Evolutionary conservation across 2,113 vertebrate species (phyloP).

Genomic region (Gambusia holbrooki): DNA sequence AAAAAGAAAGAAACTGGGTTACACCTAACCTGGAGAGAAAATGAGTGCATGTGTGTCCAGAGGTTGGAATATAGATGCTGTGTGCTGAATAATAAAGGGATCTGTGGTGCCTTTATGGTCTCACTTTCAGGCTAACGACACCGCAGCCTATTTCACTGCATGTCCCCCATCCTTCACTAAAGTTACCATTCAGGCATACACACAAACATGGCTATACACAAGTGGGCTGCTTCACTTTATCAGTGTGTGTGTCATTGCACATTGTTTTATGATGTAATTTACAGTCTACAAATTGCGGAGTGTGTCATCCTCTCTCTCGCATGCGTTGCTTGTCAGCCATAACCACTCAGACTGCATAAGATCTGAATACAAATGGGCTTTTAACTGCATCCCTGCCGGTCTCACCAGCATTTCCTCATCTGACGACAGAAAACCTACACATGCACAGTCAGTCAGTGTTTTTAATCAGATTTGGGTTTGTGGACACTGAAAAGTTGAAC

Average conservation of each 20-base stretch:
- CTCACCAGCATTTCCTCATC: conserved; percentile 16
- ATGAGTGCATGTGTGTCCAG: not conserved
- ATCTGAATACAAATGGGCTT: conserved; percentile 68
- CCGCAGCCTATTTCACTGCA: conserved; percentile 21
- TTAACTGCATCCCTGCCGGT: conserved; percentile 30
- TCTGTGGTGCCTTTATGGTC: conserved; percentile 53
- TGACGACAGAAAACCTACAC: conserved; percentile 14
- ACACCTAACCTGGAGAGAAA: not conserved
- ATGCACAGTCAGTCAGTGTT: conserved; percentile 8
- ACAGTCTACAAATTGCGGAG: conserved; percentile 39
- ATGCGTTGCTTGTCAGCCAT: conserved; percentile 56
- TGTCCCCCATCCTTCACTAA: conserved; percentile 31
- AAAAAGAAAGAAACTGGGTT: not conserved
- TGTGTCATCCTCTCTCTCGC: conserved; percentile 26
- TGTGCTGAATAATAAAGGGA: conserved; percentile 55
- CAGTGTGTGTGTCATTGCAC: conserved; percentile 41
- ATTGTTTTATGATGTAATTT: conserved; percentile 63
- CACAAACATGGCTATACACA: conserved; percentile 20
- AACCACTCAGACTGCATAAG: conserved; percentile 31
- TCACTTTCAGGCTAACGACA: conserved; percentile 27
- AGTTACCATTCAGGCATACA: conserved; percentile 32
- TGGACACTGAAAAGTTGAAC: conserved; percentile 13
- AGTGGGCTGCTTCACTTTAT: conserved; percentile 24
- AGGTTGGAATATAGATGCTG: conserved; percentile 13
- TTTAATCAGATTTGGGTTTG: conserved; percentile 2